A percentile compares a stretch with the other conserved stretches of the same genome.
Conservation (phyloP, 1,140 invertebrate genomes). For the Euwallacea similis region DNA sequence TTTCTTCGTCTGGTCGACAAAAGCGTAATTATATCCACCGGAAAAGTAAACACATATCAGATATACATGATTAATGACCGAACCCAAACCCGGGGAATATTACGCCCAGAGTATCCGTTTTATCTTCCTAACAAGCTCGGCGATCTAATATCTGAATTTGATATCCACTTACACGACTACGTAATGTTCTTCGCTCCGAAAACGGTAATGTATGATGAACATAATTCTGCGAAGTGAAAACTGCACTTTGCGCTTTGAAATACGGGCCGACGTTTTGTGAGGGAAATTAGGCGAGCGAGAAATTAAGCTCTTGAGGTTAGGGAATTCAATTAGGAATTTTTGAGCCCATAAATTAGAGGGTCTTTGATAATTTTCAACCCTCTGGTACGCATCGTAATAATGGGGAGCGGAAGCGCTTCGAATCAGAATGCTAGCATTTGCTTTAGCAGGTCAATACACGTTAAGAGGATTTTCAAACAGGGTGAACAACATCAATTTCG, state of each 20-base stretch:
- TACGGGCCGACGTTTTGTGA: neutral
- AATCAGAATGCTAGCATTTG: too few species aligned
- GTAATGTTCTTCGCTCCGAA: conserved; percentile 6
- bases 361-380: too few species aligned
- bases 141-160: conserved; percentile 20
- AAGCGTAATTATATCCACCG: neutral
- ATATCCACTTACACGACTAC: conserved; percentile 16
- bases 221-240: neutral
- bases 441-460: too few species aligned
- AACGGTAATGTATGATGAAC: conserved; percentile 15
- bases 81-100: neutral
- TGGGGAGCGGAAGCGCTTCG: too few species aligned
- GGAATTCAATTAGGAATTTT: conserved; percentile 5
- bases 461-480: too few species aligned
- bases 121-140: conserved; percentile 18
- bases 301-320: conserved; percentile 4
- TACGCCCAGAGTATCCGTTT: conserved; percentile 8
- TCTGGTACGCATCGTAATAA: too few species aligned
- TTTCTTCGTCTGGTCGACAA: neutral
- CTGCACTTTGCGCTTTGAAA: conserved; percentile 6
- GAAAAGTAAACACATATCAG: conserved; percentile 1
- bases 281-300: conserved; percentile 8
- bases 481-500: too few species aligned
- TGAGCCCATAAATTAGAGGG: neutral
- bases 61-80: conserved; percentile 13